Percentiles rank a stretch among this genome's conserved stretches.
Evolutionary conservation across 2,113 vertebrate genomes (phyloP).

Genomic region (Dunckerocampus dactyliophorus): DNA sequence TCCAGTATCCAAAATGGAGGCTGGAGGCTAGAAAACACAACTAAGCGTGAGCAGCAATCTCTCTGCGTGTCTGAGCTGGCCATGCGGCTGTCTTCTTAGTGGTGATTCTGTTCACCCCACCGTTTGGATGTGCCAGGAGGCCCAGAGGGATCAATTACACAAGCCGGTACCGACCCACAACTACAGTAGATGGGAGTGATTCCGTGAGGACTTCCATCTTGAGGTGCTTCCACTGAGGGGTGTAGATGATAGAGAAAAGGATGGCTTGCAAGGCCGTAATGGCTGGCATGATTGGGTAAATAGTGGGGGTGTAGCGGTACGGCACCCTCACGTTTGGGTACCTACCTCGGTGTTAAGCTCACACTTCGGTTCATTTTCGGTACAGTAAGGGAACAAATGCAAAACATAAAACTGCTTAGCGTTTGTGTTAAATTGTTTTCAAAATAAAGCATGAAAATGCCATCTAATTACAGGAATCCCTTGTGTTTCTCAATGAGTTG

Average conservation of each 20-base stretch:
- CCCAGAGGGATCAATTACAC: slow-evolving; percentile 77
- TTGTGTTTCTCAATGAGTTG: too few relatives aligned
- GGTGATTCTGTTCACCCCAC: slow-evolving; percentile 61
- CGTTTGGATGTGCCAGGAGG: slow-evolving; percentile 53
- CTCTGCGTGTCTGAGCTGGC: slow-evolving; percentile 45
- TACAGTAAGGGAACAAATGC: too few relatives aligned
- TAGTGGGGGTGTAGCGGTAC: neutral
- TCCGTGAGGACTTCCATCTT: slow-evolving; percentile 31
- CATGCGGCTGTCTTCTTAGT: slow-evolving; percentile 66
- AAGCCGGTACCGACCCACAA: slow-evolving; percentile 55
- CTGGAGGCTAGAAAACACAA: slow-evolving; percentile 37
- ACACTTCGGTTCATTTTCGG: too few relatives aligned
- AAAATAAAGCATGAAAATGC: too few relatives aligned
- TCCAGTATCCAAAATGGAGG: slow-evolving; percentile 34
- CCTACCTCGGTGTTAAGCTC: too few relatives aligned
- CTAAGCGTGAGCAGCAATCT: slow-evolving; percentile 56
- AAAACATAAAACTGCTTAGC: too few relatives aligned
- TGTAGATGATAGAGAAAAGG: slow-evolving; percentile 1
- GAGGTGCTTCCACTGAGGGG: slow-evolving; percentile 33
- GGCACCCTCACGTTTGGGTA: too few relatives aligned
- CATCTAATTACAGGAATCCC: too few relatives aligned
- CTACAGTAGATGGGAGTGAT: slow-evolving; percentile 22
- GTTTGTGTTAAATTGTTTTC: too few relatives aligned
- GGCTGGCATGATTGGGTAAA: slow-evolving; percentile 24
- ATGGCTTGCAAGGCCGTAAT: neutral